phyloP scores from a whole-genome alignment of 1,140 invertebrate species.

The Diachasma alloeum region DNA sequence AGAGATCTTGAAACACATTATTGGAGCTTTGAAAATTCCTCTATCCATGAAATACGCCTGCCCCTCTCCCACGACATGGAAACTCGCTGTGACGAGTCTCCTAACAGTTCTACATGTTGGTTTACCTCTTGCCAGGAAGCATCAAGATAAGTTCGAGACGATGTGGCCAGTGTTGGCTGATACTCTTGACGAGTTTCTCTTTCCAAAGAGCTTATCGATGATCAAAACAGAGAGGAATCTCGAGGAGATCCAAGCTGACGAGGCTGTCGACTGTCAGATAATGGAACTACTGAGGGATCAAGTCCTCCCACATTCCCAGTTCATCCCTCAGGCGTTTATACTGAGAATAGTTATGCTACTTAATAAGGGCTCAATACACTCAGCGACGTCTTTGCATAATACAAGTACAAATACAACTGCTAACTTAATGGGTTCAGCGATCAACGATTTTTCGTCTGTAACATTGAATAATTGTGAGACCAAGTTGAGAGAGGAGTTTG shows the following conservation, averaged over 20 bases:
- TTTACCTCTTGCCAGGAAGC: constrained; percentile 84
- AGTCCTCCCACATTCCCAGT: constrained; percentile 82
- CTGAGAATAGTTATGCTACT: constrained; percentile 87
- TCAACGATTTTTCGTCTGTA: constrained; percentile 42
- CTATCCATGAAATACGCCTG: constrained; percentile 86
- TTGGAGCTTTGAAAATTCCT: constrained; percentile 78
- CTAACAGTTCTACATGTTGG: constrained; percentile 83
- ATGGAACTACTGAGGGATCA: constrained; percentile 86
- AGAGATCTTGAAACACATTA: constrained; percentile 79
- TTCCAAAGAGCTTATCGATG: constrained; percentile 73
- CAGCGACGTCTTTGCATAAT: constrained; percentile 74
- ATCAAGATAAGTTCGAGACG: constrained; percentile 73
- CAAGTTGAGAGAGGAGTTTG: constrained; percentile 92
- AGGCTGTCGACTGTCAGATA: constrained; percentile 86
- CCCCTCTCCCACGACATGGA: constrained; percentile 85
- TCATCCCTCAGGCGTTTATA: constrained; percentile 87
- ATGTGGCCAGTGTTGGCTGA: constrained; percentile 88
- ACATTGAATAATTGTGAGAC: constrained; percentile 75
- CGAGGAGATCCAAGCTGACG: constrained; percentile 85
- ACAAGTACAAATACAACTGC: not conserved
- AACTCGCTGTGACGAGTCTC: constrained; percentile 82
- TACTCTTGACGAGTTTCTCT: constrained; percentile 91
- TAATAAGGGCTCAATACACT: constrained; percentile 93
- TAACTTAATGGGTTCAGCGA: not conserved
- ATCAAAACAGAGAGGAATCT: constrained; percentile 73